Percentiles rank a stretch among this genome's conserved stretches.
These are phyloP conservation scores for Hydropotes inermis DNA, from an alignment of 2,113 vertebrate species.

Conservation along the genomic window DNA sequence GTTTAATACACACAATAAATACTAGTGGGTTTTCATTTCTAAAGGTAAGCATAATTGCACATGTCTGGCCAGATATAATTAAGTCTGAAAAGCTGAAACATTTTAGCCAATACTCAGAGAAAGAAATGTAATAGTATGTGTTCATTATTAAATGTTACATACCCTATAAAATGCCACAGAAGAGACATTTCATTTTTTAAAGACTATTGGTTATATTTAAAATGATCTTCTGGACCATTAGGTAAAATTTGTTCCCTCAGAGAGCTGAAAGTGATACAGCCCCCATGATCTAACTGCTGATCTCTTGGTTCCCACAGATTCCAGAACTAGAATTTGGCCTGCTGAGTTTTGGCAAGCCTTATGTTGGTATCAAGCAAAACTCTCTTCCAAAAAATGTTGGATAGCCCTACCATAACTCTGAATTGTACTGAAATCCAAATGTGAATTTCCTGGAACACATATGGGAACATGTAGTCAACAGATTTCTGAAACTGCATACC, in stretches of 20 bases:
- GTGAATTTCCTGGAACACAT: slow-evolving; percentile 70
- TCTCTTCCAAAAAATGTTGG: slow-evolving; percentile 62
- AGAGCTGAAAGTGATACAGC: slow-evolving; percentile 49
- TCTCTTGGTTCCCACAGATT: slow-evolving; percentile 57
- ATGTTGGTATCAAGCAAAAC: slow-evolving; percentile 70
- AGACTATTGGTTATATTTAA: slow-evolving; percentile 47
- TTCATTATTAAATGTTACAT: slow-evolving; percentile 57
- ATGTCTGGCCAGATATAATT: slow-evolving; percentile 46
- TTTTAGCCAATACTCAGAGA: slow-evolving; percentile 48
- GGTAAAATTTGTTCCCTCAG: slow-evolving; percentile 52
- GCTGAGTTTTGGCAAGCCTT: slow-evolving; percentile 61
- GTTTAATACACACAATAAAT: slow-evolving; percentile 18
- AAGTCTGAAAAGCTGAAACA: slow-evolving; percentile 51
- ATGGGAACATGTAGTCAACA: slow-evolving; percentile 67
- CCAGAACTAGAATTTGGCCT: slow-evolving; percentile 65
- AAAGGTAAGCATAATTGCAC: slow-evolving; percentile 53
- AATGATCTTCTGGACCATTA: slow-evolving; percentile 33
- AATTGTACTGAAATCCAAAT: slow-evolving; percentile 65
- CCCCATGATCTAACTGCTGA: slow-evolving; percentile 52
- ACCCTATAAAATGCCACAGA: slow-evolving; percentile 43
- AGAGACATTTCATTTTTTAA: slow-evolving; percentile 53
- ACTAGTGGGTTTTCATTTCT: slow-evolving; percentile 32
- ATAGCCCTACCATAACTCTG: slow-evolving; percentile 40
- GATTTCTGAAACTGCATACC: slow-evolving; percentile 61
- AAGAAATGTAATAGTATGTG: slow-evolving; percentile 46